Evolutionary conservation across 2,797 vertebrate genomes (phyloP).

Genomic region (Lemur catta): DNA sequence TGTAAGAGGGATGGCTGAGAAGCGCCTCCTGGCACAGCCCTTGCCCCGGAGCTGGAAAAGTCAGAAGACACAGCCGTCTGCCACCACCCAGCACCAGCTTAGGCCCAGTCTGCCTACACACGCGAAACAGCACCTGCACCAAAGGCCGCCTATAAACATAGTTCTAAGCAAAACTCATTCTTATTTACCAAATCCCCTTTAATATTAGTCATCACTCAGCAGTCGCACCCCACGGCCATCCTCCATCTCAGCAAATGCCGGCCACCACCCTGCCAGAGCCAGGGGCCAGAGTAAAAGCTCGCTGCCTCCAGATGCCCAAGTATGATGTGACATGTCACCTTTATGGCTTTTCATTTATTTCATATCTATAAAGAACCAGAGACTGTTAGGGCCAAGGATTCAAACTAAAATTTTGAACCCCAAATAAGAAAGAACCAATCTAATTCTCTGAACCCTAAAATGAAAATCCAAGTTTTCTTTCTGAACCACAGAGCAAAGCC

Average conservation of each 20-base stretch:
- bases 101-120: not conserved
- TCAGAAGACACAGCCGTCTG: conserved; percentile 1
- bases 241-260: not conserved
- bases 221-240: not conserved
- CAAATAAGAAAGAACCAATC: not conserved
- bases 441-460: not conserved
- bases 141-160: not conserved
- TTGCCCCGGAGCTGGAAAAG: not conserved
- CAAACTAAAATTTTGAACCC: not conserved
- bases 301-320: not conserved
- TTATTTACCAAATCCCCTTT: not conserved
- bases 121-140: not conserved
- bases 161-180: not conserved
- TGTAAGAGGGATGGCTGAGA: not conserved
- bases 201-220: not conserved
- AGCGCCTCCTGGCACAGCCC: not conserved
- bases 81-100: not conserved
- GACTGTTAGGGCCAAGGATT: not conserved
- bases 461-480: not conserved
- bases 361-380: not conserved
- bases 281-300: not conserved
- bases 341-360: not conserved
- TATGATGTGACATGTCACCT: fast-evolving
- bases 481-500: not conserved
- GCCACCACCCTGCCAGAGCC: not conserved